These are phyloP conservation scores for Mastigias papua DNA, from an alignment of 30 jellyfish, hydroid and myxozoan species.

Conservation along the genomic window DNA sequence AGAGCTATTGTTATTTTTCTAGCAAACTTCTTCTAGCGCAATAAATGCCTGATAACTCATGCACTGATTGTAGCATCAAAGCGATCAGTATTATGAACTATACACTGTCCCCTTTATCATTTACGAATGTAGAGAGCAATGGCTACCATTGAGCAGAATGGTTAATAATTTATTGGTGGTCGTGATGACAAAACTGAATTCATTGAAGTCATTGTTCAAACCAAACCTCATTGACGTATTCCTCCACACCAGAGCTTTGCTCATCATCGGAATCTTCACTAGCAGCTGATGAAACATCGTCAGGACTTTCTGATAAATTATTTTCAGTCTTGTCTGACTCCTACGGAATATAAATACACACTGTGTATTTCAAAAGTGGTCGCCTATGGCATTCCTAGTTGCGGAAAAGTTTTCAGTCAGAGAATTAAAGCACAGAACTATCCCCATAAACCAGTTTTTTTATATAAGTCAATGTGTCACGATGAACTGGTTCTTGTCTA, in stretches of 20 bases:
- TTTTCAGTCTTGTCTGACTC: background rate
- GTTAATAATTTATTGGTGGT: background rate
- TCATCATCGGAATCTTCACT: slow-evolving; percentile 10
- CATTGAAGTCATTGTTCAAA: background rate
- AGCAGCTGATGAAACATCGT: slow-evolving; percentile 24
- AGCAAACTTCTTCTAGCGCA: too few relatives aligned
- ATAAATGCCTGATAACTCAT: too few relatives aligned
- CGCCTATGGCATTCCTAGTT: background rate
- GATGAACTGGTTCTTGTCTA: too few relatives aligned
- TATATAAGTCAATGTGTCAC: too few relatives aligned
- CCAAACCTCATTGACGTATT: background rate
- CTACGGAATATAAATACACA: background rate
- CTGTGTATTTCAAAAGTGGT: background rate
- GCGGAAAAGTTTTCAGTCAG: background rate
- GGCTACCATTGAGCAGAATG: background rate
- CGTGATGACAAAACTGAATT: background rate
- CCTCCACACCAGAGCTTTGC: background rate
- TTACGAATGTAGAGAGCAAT: too few relatives aligned
- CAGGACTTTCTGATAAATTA: background rate
- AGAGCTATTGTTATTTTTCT: too few relatives aligned
- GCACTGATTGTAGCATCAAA: too few relatives aligned
- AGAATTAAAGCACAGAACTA: too few relatives aligned
- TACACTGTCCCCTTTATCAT: too few relatives aligned
- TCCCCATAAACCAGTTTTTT: too few relatives aligned
- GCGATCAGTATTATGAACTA: too few relatives aligned